Evolutionary conservation across 1,140 invertebrate genomes (phyloP), one percentile per base, ranked within the genome.

Genomic region (Lasioglossum albipes): DNA sequence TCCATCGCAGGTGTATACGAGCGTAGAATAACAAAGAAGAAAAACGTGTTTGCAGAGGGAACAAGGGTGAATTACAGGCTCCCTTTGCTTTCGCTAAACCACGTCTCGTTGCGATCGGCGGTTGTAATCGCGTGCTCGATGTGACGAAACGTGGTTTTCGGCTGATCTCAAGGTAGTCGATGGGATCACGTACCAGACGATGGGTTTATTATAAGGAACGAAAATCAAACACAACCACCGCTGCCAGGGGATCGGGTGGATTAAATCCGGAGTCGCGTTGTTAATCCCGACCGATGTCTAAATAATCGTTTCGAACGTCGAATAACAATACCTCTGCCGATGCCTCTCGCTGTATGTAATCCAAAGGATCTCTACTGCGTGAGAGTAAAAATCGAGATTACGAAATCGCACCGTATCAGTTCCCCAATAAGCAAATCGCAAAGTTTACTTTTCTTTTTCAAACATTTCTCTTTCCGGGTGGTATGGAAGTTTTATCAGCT

Each of bases 61-160:
- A 83, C 61, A 57, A 49, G 49, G 42, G 75, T 20, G 84, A 75
- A 85, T 85, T 85, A 79, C 49, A n/a, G 27, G 85, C 75, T 76
- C 84, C 81, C 76, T 75, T 74, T 74, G 75, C 61, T 82, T 81
- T 64, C 70, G 81, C 83, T 86, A 75, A 83, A 79, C 85, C 70
- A 75, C 61, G 76, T 79, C 45, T 49, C 69, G 71, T 79, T 86
- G 83, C 74, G 75, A 73, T 66, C 75, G 65, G 42, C 73, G 72
- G 69, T 54, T 82, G 84, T 86, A 86, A 86, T 86, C 85, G 76
- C 81, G 84, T 76, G 61, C 75, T 77, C 80, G 75, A 86, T 86
- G 83, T 31, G 70, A 79, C 78, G 76, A 82, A 86, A 86, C 84
- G 85, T 83, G 84, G 84, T 80, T 83, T 76, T 74, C 64, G 67